Evolutionary conservation across 2,113 vertebrate genomes (phyloP).

Genomic region (Chrysemys picta): DNA sequence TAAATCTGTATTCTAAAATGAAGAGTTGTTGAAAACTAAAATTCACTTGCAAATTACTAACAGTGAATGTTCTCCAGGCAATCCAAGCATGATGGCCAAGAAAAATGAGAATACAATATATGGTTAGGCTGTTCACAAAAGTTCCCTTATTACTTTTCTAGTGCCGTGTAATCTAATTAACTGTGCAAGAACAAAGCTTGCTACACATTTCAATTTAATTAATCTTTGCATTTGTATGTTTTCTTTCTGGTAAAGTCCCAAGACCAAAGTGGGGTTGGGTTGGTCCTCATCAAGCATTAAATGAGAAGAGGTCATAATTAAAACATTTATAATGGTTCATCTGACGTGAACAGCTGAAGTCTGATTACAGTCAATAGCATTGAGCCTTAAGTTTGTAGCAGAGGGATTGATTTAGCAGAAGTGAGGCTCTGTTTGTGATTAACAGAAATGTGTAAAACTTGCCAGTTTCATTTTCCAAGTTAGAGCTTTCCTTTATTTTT

Average conservation of each 20-base stretch:
- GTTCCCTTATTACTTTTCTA: not conserved
- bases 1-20: not conserved
- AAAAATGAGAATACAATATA: not conserved
- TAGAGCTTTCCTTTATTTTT: not conserved
- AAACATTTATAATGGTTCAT: not conserved
- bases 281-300: not conserved
- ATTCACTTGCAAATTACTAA: constrained; percentile 9
- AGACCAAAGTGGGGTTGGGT: not conserved
- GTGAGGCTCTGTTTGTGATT: not conserved
- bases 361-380: not conserved
- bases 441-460: rapidly evolving
- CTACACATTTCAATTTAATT: not conserved
- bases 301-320: not conserved
- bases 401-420: not conserved
- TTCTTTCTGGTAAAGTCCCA: not conserved
- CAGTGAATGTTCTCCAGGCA: not conserved
- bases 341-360: not conserved
- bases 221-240: not conserved
- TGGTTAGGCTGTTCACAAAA: not conserved
- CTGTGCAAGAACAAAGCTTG: not conserved
- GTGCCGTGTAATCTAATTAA: not conserved
- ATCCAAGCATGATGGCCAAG: not conserved
- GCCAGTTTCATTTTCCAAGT: not conserved
- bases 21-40: not conserved
- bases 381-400: not conserved